Conservation (phyloP, 2,888 invertebrate species). For the Mechanitis mazaeus region DNA sequence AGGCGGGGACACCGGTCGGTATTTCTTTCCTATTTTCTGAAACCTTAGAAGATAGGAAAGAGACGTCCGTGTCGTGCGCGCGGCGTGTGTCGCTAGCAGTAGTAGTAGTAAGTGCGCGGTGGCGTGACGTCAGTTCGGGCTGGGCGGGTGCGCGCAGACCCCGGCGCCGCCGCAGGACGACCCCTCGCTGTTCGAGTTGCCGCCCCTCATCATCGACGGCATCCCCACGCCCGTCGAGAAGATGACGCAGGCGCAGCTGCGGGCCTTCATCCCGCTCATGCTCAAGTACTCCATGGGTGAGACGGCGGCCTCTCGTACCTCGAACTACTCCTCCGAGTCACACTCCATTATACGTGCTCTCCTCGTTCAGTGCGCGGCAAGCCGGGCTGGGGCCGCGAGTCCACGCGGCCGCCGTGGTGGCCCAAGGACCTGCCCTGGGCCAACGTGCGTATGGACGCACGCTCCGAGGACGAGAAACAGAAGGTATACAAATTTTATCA, state of each 20-base stretch:
- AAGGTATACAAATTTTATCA: conserved; percentile 78
- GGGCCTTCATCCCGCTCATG: conserved; percentile 98
- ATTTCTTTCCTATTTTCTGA: no score
- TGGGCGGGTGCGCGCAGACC: conserved; percentile 67
- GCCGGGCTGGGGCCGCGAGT: conserved; percentile 98
- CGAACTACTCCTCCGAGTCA: no score
- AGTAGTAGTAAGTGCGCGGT: conserved; percentile 7
- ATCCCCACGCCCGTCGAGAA: conserved; percentile 99
- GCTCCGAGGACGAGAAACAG: conserved; percentile 97
- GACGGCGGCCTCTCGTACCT: conserved; percentile 21
- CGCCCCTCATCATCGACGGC: conserved; percentile 96
- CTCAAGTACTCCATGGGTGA: conserved; percentile 95
- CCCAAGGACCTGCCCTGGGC: conserved; percentile 98
- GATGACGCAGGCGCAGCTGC: conserved; percentile 98
- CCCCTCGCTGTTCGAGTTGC: conserved; percentile 95
- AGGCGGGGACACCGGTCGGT: no score
- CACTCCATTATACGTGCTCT: background rate
- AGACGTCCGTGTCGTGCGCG: background rate
- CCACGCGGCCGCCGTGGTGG: conserved; percentile 98
- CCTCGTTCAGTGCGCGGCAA: conserved; percentile 84
- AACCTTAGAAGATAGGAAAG: no score
- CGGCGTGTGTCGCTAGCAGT: conserved; percentile 4
- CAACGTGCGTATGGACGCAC: conserved; percentile 97
- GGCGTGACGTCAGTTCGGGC: conserved; percentile 74
- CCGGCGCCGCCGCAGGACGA: conserved; percentile 84